Conservation (phyloP, 2,888 invertebrate species). For the Schrankia costaestrigalis region DNA sequence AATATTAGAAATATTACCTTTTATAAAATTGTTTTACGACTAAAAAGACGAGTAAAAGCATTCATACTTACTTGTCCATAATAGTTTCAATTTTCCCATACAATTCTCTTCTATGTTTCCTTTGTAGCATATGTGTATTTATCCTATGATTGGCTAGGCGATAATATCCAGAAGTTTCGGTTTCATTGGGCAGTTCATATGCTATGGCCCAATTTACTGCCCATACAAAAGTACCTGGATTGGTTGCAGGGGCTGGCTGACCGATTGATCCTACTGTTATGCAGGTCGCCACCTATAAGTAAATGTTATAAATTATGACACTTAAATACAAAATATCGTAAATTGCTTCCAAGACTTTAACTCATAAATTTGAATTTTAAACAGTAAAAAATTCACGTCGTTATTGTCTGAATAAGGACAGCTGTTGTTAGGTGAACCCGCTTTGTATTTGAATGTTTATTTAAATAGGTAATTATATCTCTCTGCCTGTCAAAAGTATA, state of each 20-base stretch:
- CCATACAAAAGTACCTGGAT: constrained; percentile 81
- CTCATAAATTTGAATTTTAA: too few relatives aligned
- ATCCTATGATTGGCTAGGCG: constrained; percentile 3
- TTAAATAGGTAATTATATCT: too few relatives aligned
- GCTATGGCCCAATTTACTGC: constrained; percentile 87
- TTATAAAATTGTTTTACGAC: too few relatives aligned
- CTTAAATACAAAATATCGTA: background rate
- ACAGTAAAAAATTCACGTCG: too few relatives aligned
- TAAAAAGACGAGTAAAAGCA: too few relatives aligned
- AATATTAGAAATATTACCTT: too few relatives aligned
- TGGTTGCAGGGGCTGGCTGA: constrained; percentile 65
- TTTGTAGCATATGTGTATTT: constrained; percentile 62
- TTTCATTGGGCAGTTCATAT: constrained; percentile 81
- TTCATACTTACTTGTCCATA: constrained; percentile 86
- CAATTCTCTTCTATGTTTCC: constrained; percentile 84
- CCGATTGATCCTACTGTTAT: constrained; percentile 78
- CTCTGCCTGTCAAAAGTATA: too few relatives aligned
- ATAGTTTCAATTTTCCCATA: constrained; percentile 85
- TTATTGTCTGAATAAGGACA: too few relatives aligned
- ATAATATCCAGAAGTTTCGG: constrained; percentile 62
- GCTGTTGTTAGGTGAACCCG: too few relatives aligned
- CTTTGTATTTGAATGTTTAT: too few relatives aligned
- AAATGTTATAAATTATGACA: background rate
- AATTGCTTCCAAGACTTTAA: too few relatives aligned
- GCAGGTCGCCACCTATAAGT: constrained; percentile 78